A percentile compares a stretch with the other conserved stretches of the same genome.
These are phyloP conservation scores for Tiphia femorata DNA, from an alignment of 2,888 invertebrate genomes.

Conservation along the genomic window DNA sequence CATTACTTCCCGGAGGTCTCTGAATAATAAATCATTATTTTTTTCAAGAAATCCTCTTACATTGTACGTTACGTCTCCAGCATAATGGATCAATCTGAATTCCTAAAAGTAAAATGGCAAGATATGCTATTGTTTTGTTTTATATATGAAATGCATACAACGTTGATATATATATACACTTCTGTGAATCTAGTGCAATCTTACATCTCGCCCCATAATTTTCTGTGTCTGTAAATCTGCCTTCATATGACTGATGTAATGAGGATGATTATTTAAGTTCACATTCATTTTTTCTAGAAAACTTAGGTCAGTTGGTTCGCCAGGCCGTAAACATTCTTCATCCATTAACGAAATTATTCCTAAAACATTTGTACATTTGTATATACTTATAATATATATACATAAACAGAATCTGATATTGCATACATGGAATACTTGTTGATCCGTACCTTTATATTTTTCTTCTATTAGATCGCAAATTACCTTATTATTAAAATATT, in stretches of 20 bases:
- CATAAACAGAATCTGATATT: not conserved
- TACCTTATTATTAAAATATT: conserved; percentile 93
- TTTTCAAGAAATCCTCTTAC: conserved; percentile 91
- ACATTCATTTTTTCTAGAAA: conserved; percentile 85
- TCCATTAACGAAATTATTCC: conserved; percentile 88
- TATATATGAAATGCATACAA: conserved; percentile 2
- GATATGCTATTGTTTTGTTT: not conserved
- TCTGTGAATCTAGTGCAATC: conserved; percentile 49
- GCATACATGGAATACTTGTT: too few relatives aligned
- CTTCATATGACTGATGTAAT: conserved; percentile 87
- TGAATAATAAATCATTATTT: conserved; percentile 91
- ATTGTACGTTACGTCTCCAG: conserved; percentile 93
- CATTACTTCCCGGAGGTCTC: conserved; percentile 90
- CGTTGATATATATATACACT: too few relatives aligned
- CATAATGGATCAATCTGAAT: conserved; percentile 91
- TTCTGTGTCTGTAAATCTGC: conserved; percentile 85
- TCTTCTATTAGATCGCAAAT: conserved; percentile 94
- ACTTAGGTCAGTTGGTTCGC: conserved; percentile 86
- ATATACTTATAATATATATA: too few relatives aligned
- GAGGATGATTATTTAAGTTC: conserved; percentile 81
- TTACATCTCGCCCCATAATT: conserved; percentile 85
- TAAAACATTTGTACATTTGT: too few relatives aligned
- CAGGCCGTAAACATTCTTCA: conserved; percentile 92
- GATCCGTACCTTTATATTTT: conserved; percentile 80
- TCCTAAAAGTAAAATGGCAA: conserved; percentile 75